Base-by-base conservation (phyloP, 2,113 vertebrate species). In the Chaetura pelagica region DNA sequence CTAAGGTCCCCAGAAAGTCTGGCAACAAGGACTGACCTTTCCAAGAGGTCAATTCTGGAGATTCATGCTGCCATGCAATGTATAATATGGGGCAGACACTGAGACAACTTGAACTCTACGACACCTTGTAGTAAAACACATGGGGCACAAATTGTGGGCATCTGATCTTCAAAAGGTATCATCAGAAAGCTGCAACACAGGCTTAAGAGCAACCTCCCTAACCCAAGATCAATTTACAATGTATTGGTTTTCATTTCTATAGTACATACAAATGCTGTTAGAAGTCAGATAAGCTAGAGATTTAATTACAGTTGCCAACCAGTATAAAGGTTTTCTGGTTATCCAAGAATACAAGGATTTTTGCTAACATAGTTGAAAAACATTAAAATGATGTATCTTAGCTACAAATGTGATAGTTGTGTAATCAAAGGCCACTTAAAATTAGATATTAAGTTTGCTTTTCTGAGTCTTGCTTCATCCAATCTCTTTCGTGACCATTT, bases 1-100 rank as follows among this genome's bases (percentile, higher is more conserved):
- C 10, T 46, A 85, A 69, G 19, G n/a, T 22, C 19, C 14, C 34
- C 29, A 0, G 20, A 6, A 58, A 69, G 35, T 8, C 46, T 23
- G 54, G 46, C 6, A 79, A 40, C 1, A 2, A 90, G 42, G 4
- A 68, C 9, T 77, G 51, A 49, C 22, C 40, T 69, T 62, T 76
- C 34, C 24, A 76, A 62, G 34, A 71, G 6, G 21, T 29, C 3
- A 73, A 6, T 51, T 85, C 51, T 57, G 34, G 32, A 81, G 12
- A 59, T 7, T 52, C 17, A 14, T 0, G 0, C 34, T 48, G 26
- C 9, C 8, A 51, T 0, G 0, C 15, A 23, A 22, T 1, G 5
- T 29, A 32, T 1, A 7, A 23, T 12, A 22, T 2, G 3, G 7
- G 22, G 15, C 19, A 79, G 46, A 59, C 7, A 15, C 0, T 40